Evolutionary conservation across 2,888 invertebrate genomes (phyloP), one percentile per base, ranked within the genome.

Genomic region (Encarsia formosa): DNA sequence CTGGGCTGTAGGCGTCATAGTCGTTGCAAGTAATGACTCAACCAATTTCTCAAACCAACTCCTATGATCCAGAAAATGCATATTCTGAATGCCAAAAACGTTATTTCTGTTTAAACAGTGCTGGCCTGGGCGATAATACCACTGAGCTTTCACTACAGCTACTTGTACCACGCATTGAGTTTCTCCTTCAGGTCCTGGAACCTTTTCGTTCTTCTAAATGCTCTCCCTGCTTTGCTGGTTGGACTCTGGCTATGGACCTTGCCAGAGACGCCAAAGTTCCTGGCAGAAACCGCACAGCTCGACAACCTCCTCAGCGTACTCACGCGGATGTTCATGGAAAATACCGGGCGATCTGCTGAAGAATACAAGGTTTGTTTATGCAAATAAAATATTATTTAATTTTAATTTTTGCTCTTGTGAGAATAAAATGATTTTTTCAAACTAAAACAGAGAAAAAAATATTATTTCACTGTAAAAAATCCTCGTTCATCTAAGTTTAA

Each of bases 261-360:
- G 74, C 88, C 88, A 0, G 88, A 88, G 73, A 88, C 88, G 65
- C 88, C 88, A 1, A 88, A 88, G 71, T 88, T 87, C 73, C 79
- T 88, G 65, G 79, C 88, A 68, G 87, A 88, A 71, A 83, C 82
- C 63, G 87, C 87, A 1, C 85, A 86, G 69, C 80, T 85, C 31
- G 84, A 85, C 35, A 83, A 83, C 50, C 85, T 88, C 2, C 74
- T 88, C 5, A 76, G 78, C 23, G 80, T 84, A 40, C 78, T 89
- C 16, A 80, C 81, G 64, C 75, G 78, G 54, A 83, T 88, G 74
- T 88, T 84, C 71, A 77, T 78, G 29, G 79, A 78, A 59, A 89
- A 89, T 68, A 87, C 85, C 11, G 86, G 86, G 31, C 34, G 59
- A 35, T 59, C 65, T 2, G 52, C 59, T 4, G 64, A 68, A 24